These are phyloP conservation scores for Cryptocephalus primarius DNA, from an alignment of 2,888 invertebrate genomes.

Conservation along the genomic window DNA sequence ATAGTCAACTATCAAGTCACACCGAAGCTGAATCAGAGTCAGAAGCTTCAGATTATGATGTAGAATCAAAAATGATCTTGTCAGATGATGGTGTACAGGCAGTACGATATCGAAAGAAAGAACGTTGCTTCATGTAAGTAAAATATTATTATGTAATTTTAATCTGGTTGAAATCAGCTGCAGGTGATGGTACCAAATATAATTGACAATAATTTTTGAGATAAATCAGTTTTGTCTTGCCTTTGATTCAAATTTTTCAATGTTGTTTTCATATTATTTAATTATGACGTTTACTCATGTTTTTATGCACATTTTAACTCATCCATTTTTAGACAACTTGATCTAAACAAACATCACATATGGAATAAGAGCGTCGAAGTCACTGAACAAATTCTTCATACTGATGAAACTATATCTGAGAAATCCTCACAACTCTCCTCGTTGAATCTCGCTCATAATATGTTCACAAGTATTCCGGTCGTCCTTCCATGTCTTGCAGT, in stretches of 20 bases:
- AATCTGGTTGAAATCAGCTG: not conserved
- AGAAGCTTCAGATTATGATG: slow-evolving; percentile 29
- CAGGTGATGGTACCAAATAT: not conserved
- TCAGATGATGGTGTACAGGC: slow-evolving; percentile 27
- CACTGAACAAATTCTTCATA: slow-evolving; percentile 50
- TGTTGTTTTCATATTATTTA: not conserved
- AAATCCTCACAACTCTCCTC: slow-evolving; percentile 57
- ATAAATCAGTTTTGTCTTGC: not conserved
- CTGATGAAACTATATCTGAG: slow-evolving; percentile 45
- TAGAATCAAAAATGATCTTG: slow-evolving; percentile 21
- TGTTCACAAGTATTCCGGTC: slow-evolving; percentile 76
- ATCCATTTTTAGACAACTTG: slow-evolving; percentile 40
- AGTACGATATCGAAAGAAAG: slow-evolving; percentile 33
- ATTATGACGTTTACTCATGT: slow-evolving; percentile 1
- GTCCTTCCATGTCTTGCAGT: slow-evolving; percentile 86
- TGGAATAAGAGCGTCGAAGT: slow-evolving; percentile 62
- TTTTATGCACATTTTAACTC: slow-evolving; percentile 2
- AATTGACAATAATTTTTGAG: not conserved
- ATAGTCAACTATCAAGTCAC: slow-evolving; percentile 35
- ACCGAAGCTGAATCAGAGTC: slow-evolving; percentile 28
- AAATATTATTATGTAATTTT: slow-evolving; percentile 1
- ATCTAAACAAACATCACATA: slow-evolving; percentile 63
- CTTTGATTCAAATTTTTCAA: not conserved
- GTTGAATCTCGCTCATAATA: slow-evolving; percentile 83
- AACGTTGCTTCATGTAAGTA: slow-evolving; percentile 32